Percentiles rank a stretch among this genome's conserved stretches.
These are phyloP conservation scores for Oceanodroma leucorhoa DNA, from an alignment of 2,797 vertebrate species.

Conservation along the genomic window DNA sequence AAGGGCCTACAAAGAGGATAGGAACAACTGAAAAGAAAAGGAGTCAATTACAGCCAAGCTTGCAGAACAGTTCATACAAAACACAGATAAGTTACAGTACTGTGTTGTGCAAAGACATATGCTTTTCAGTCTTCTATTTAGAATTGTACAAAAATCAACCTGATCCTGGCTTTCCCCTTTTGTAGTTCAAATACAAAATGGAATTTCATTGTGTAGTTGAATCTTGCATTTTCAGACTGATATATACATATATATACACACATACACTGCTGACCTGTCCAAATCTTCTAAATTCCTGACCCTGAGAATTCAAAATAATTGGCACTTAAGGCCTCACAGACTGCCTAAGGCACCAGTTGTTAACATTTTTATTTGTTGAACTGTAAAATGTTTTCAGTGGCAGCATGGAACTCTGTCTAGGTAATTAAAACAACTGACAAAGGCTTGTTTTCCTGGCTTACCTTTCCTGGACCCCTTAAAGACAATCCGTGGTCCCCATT, in stretches of 20 bases:
- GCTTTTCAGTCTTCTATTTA: background rate
- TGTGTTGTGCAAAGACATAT: background rate
- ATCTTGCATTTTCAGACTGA: background rate
- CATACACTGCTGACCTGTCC: background rate
- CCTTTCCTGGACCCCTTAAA: background rate
- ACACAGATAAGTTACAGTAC: background rate
- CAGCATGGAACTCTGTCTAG: background rate
- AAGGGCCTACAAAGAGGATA: constrained; percentile 70
- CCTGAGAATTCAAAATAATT: background rate
- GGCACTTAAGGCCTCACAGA: background rate
- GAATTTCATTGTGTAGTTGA: background rate
- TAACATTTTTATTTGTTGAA: background rate
- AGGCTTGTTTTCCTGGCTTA: background rate
- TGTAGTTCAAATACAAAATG: background rate
- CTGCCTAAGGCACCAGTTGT: background rate
- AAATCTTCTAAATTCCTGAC: background rate
- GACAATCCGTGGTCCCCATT: background rate
- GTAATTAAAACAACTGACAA: background rate
- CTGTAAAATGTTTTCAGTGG: background rate
- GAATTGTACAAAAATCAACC: background rate
- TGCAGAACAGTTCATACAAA: background rate
- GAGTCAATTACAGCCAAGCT: background rate
- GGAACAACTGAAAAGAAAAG: constrained; percentile 66
- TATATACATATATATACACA: background rate
- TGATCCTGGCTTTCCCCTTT: background rate